Evolutionary conservation across 2,888 invertebrate genomes (phyloP), one percentile per base, ranked within the genome.

Genomic region (Scaeva pyrastri): DNA sequence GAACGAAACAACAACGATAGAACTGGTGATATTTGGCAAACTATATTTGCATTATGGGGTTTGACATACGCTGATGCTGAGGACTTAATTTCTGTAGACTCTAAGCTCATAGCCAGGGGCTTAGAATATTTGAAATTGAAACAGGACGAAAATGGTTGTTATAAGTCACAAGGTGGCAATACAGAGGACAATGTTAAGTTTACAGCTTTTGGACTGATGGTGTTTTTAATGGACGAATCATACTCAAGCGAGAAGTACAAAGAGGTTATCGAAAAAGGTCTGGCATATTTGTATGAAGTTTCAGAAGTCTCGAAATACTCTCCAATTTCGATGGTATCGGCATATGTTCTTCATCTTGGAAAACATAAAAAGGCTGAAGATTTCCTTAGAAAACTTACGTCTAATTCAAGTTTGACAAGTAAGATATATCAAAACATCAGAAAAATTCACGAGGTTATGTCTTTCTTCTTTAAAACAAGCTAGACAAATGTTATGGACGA

Each of bases 21-120:
- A 70, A 90, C 93, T 93, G 96, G 97, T 0, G 97, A 97, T 19
- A 94, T 94, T 2, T 96, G 96, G 97, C 92, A 98, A 86, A 97
- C 97, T 0, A 97, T 97, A 0, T 97, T 97, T 90, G 96, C 97
- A 0, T 94, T 95, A 0, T 94, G 96, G 88, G 95, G 96, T 0
- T 96, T 97, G n/a, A n/a, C n/a, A n/a, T n/a, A n/a, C 90, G 94
- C 94, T 66, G 95, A 96, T 96, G 97, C 0, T 93, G 93, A 48
- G 10, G 91, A 93, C 10, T 95, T 95, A 89, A 95, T 97, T 50
- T 94, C 94, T 85, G 93, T 97, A 16, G 97, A 97, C 76, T 93
- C 94, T 60, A 92, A 92, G 52, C 94, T 97, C 3, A 93, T 97
- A 66, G 92, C 93, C 0, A 93, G 94, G 43, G 95, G 96, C 6